phyloP scores from a whole-genome alignment of 2,113 vertebrate species.

The Oryzias celebensis region DNA sequence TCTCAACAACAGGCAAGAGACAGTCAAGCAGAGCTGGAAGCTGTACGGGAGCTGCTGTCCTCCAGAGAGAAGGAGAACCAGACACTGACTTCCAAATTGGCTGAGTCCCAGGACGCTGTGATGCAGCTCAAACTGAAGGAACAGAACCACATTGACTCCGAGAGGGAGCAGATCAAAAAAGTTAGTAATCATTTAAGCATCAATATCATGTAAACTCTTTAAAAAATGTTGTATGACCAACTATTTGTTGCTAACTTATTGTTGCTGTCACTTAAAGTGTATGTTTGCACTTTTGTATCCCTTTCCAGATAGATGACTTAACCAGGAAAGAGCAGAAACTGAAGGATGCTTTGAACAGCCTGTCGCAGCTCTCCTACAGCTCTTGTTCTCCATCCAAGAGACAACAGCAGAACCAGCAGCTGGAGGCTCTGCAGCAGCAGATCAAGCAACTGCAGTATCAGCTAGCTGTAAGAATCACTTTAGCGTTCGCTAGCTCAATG shows the following conservation, averaged over 20 bases:
- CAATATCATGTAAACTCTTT: neutral
- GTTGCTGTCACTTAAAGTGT: neutral
- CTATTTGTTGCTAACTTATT: neutral
- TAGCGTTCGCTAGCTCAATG: too few relatives aligned
- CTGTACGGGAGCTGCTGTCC: slow-evolving; percentile 63
- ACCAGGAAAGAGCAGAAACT: slow-evolving; percentile 92
- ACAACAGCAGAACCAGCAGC: slow-evolving; percentile 87
- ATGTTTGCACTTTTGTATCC: neutral
- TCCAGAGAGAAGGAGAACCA: slow-evolving; percentile 70
- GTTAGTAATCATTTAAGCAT: slow-evolving; percentile 59
- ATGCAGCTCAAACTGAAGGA: slow-evolving; percentile 84
- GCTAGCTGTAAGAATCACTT: slow-evolving; percentile 82
- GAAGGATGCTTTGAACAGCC: slow-evolving; percentile 95
- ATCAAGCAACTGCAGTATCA: slow-evolving; percentile 94
- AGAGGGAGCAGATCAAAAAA: slow-evolving; percentile 95
- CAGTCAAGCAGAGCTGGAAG: slow-evolving; percentile 61
- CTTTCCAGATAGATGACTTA: slow-evolving; percentile 88
- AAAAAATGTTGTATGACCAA: neutral
- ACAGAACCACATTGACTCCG: slow-evolving; percentile 85
- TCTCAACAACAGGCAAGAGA: slow-evolving; percentile 54
- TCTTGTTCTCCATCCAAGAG: slow-evolving; percentile 84
- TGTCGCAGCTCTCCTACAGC: slow-evolving; percentile 93
- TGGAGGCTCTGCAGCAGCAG: slow-evolving; percentile 90
- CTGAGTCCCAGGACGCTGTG: slow-evolving; percentile 85
- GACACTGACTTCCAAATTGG: slow-evolving; percentile 77